phyloP scores from a whole-genome alignment of 2,797 vertebrate species.

The Arnoldichthys spilopterus region DNA sequence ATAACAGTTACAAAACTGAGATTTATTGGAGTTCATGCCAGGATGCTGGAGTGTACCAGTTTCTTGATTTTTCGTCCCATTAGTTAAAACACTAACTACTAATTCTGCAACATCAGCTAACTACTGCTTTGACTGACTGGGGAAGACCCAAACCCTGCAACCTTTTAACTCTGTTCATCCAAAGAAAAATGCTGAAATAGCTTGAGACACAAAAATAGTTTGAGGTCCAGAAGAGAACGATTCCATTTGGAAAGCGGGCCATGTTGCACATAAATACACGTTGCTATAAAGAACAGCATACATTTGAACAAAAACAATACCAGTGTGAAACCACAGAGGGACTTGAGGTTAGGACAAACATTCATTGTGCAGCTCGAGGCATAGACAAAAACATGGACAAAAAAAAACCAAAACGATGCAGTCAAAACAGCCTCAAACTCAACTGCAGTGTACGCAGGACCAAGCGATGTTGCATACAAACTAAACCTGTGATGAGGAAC shows the following conservation, averaged over 20 bases:
- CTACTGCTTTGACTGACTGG: too few species aligned
- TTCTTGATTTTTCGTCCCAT: too few species aligned
- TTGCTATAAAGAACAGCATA: background rate
- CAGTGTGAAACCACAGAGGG: slow-evolving; percentile 1
- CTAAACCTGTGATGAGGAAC: background rate
- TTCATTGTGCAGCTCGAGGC: background rate
- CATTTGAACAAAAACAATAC: slow-evolving; percentile 28
- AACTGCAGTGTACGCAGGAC: background rate
- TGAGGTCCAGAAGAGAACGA: background rate
- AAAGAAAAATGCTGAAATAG: slow-evolving; percentile 1
- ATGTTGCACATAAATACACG: background rate
- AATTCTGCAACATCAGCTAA: too few species aligned
- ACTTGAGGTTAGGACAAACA: background rate
- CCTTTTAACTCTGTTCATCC: background rate
- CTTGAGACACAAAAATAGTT: background rate
- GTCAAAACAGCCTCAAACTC: background rate
- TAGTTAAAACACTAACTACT: too few species aligned
- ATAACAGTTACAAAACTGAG: too few species aligned
- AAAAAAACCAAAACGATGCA: background rate
- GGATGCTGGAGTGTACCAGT: too few species aligned
- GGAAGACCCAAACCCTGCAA: too few species aligned
- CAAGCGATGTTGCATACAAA: background rate
- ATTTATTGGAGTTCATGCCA: too few species aligned
- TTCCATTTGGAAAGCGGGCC: background rate
- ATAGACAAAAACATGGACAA: background rate